Evolutionary conservation across 2,797 vertebrate species (phyloP), one percentile per base, ranked within the genome.

Genomic region (Salmo trutta): DNA sequence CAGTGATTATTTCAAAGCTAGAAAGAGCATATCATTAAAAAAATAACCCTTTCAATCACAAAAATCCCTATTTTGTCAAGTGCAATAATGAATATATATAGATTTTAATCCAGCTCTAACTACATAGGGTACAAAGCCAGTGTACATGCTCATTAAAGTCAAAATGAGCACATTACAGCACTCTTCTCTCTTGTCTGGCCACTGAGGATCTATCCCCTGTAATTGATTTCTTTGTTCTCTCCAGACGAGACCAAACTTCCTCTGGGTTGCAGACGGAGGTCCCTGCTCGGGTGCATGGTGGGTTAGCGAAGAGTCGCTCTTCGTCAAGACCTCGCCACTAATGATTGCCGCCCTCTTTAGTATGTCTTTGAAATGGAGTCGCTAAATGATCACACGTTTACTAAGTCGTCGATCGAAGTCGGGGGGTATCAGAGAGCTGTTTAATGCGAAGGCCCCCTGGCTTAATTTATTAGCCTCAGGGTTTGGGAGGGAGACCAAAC

Each of bases 391-490:
- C 75, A 76, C 71, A 86, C 29, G 47, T 75, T 59, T 47, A 47
- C 10, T 47, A 47, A 47, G 10, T 47, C 10, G 41, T 62, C 24
- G 14, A 80, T 89, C 83, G 86, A 87, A 88, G 87, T 71, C 27
- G 27, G 54, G 41, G 7, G 79, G 27, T 47, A 78, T 59, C 73
- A 77, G 78, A 76, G 76, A 77, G 64, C 78, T 15, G 52, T 21
- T 31, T 21, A 10, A 56, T n/a, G 27, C 5, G 24, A 62, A 64
- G 10, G 74, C 53, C 59, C 2, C 76, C 79, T 67, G 41, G 69
- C 41, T 47, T 47, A 12, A 75, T 77, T 69, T 80, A 52, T 27
- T 75, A 77, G 75, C 80, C 16, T 69, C 36, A 10, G 19, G 67
- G 67, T 68, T 68, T 68, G 53, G 21, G 15, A n/a, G 66, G 47